Evolutionary conservation across 1,140 invertebrate species (phyloP), one percentile per base, ranked within the genome.

Genomic region (Fragariocoptes setiger): DNA sequence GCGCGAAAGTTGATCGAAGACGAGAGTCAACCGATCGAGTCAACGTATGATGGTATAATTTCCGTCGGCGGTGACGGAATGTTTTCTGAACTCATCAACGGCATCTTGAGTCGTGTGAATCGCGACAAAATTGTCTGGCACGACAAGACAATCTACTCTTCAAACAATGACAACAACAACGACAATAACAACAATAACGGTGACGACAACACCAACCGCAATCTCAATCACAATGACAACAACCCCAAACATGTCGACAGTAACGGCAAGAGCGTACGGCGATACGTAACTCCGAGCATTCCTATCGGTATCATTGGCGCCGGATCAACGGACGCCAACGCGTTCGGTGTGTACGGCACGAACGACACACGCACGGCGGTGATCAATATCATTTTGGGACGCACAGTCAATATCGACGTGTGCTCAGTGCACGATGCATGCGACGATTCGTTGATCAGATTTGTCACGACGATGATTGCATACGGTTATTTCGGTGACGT

Each of bases 401-500:
- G 54, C 16, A 14, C 39, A 46, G 42, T 56, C 40, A 46, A 44
- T 21, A 45, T 52, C 35, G 78, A 83, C 58, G 63, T 79, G 31
- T 72, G 71, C 38, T 72, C 74, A 38, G 67, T 82, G 16, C 71
- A 75, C 56, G 67, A 64, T 49, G 62, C 66, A 42, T 19, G 41
- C 17, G 46, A 43, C 15, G 58, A 63, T 5, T 56, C 56, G 12
- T 58, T 83, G 16, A 51, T 78, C 4, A 61, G 71, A 42, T 68
- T 76, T 47, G 75, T 70, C 49, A 71, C 75, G 8, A 75, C 76
- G 45, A 69, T 80, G 40, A 59, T 82, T 13, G 76, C 72, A 41
- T 86, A 85, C 55, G 79, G 79, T 12, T 83, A 76, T 53, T 65
- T 85, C 47, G 80, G 80, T 2, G 78, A 86, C 57, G 68, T 79